A percentile compares a stretch with the other conserved stretches of the same genome.
Evolutionary conservation across 2,113 vertebrate species (phyloP).

Genomic region (Herpetotheres cachinnans): DNA sequence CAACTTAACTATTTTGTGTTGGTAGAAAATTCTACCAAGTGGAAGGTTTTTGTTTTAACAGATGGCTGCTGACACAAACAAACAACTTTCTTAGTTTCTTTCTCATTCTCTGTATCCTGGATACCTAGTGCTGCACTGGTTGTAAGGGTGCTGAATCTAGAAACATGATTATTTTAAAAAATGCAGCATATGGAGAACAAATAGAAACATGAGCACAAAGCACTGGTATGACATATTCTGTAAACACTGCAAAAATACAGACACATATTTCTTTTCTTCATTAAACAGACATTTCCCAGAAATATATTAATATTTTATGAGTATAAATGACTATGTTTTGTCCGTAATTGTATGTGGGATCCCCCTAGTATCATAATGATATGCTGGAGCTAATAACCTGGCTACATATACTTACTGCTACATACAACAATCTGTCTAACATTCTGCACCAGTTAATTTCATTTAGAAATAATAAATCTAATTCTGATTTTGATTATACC

Average conservation of each 20-base stretch:
- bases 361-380: neutral
- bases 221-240: neutral
- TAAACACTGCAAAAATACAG: slow-evolving; percentile 20
- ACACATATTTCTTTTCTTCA: neutral
- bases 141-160: slow-evolving; percentile 41
- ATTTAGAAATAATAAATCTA: neutral
- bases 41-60: slow-evolving; percentile 42
- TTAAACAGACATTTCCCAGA: neutral
- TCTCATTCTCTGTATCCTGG: slow-evolving; percentile 58
- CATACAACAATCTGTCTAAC: neutral
- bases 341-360: neutral
- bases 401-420: neutral
- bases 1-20: neutral
- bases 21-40: slow-evolving; percentile 23
- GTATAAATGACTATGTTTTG: neutral
- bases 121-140: slow-evolving; percentile 39
- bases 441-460: neutral
- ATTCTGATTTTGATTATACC: neutral
- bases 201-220: slow-evolving; percentile 41
- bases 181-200: slow-evolving; percentile 59
- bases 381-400: neutral
- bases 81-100: slow-evolving; percentile 48
- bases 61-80: slow-evolving; percentile 63
- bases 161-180: slow-evolving; percentile 53
- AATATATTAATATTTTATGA: neutral